phyloP scores from a whole-genome alignment of 1,140 invertebrate genomes.

The Piezodorus guildinii region DNA sequence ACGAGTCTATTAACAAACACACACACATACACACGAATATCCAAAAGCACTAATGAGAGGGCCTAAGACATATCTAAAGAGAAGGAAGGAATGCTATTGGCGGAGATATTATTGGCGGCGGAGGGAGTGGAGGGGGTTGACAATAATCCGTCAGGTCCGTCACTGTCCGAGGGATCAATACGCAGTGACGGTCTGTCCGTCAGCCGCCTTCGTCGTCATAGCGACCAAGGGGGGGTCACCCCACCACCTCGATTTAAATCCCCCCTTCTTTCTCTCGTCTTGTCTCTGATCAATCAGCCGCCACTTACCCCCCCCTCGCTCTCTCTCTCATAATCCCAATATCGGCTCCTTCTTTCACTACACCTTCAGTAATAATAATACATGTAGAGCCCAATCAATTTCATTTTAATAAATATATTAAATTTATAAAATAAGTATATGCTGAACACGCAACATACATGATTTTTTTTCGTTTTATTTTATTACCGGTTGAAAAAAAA shows the following conservation, averaged over 20 bases:
- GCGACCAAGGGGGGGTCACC: constrained; percentile 11
- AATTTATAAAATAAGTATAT: no score
- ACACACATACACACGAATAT: no score
- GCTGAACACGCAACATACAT: no score
- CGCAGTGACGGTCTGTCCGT: constrained; percentile 9
- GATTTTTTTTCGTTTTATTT: no score
- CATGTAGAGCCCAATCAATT: no score
- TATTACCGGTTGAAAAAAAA: no score
- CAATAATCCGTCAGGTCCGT: constrained; percentile 15
- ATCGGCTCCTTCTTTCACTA: not conserved
- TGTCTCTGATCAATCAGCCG: not conserved
- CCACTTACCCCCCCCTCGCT: not conserved
- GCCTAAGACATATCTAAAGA: no score
- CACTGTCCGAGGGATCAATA: constrained; percentile 15
- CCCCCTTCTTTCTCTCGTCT: constrained; percentile 10
- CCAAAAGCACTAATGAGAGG: no score
- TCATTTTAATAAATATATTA: no score
- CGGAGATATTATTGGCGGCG: not conserved
- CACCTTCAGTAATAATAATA: not conserved
- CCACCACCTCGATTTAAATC: constrained; percentile 4
- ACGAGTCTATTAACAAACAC: no score
- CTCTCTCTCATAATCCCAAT: not conserved
- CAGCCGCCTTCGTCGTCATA: constrained; percentile 14
- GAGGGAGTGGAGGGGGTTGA: not conserved
- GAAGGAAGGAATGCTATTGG: no score